Evolutionary conservation across 1,140 invertebrate genomes (phyloP), one percentile per base, ranked within the genome.

Genomic region (Chrysopa pallens): DNA sequence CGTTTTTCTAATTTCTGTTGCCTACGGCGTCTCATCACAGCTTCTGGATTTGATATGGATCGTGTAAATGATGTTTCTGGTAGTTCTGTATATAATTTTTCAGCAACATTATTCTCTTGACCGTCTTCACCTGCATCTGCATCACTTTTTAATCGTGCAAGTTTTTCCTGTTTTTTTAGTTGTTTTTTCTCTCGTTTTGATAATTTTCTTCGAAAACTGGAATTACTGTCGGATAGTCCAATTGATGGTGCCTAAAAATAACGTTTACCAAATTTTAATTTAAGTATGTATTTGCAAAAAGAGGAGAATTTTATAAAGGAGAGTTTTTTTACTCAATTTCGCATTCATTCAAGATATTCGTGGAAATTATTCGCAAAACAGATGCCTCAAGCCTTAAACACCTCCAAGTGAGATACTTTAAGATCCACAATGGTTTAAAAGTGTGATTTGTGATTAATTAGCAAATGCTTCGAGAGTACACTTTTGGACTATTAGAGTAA

Each of bases 111-210:
- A 55, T 87, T 84, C 55, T 86, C 81, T 42, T 87, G 73, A 36
- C 75, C 75, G 6, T 62, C 57, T 49, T 76, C 64, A 40, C 68
- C 77, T 44, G 76, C 64, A 40, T 68, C 77, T 45, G 79, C 76
- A 50, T 85, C 81, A 46, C 78, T 81, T 66, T 86, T 84, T 44
- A 84, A 64, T 60, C 84, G 68, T 17, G 83, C 80, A 40, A 92
- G 66, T 67, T 97, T 95, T 54, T 96, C 90, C 58, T 92, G 87
- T 57, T 97, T 98, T 63, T 96, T 96, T 57, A 93, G 73, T 58
- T 96, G 91, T 59, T 98, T 98, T 65, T 97, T 98, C 58, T 98
- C 94, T 39, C 94, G 71, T 67, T 96, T 98, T n/a, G 93, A 97
- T 42, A 96, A 69, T 71, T 96, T 96, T 57, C 93, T 70, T 56